phyloP scores from a whole-genome alignment of 2,797 vertebrate species.

The Schizopygopsis malacanthus region DNA sequence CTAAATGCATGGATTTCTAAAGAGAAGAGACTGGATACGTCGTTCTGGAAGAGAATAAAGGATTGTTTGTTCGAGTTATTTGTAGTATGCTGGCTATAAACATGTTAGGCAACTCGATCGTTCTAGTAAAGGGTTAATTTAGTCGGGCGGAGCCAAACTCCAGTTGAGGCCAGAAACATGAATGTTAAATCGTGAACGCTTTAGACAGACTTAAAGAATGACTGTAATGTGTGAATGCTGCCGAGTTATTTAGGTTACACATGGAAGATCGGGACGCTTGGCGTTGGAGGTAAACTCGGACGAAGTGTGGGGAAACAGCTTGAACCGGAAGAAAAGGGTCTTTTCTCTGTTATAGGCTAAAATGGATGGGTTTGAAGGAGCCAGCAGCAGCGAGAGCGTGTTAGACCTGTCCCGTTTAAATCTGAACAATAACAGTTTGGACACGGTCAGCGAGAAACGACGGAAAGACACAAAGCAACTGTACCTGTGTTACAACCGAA shows the following conservation, averaged over 20 bases:
- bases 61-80: not conserved
- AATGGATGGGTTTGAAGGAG: slow-evolving; percentile 76
- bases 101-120: not conserved
- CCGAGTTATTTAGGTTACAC: not conserved
- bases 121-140: slow-evolving; percentile 35
- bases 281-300: not conserved
- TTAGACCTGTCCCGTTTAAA: slow-evolving; percentile 82
- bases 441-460: slow-evolving; percentile 76
- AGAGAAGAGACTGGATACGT: not conserved
- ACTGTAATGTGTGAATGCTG: not conserved
- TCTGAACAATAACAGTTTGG: slow-evolving; percentile 71
- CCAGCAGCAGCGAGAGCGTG: slow-evolving; percentile 71
- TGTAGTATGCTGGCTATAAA: not conserved
- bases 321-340: not conserved
- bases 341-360: slow-evolving; percentile 21
- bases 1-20: not conserved
- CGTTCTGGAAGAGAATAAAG: not conserved
- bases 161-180: slow-evolving; percentile 61
- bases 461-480: slow-evolving; percentile 79
- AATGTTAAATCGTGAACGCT: not conserved
- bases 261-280: not conserved
- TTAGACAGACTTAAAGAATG: not conserved
- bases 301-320: not conserved
- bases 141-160: slow-evolving; percentile 45
- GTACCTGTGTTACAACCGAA: slow-evolving; percentile 83